Conservation (phyloP, 2,888 invertebrate species). For the Cosmorhoe ocellata region DNA sequence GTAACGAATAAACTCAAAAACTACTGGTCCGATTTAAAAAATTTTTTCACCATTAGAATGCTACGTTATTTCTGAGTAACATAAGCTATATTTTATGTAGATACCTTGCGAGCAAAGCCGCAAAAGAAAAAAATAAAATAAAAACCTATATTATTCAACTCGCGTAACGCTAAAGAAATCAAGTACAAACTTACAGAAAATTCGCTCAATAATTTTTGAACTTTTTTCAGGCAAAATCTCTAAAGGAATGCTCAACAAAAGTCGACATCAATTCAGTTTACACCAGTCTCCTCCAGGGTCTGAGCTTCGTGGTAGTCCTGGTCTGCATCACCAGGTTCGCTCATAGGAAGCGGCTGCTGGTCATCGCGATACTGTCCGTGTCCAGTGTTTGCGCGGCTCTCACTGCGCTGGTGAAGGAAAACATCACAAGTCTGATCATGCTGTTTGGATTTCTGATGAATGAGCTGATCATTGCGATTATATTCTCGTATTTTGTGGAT, state of each 20-base stretch:
- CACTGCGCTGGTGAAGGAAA: slow-evolving; percentile 39
- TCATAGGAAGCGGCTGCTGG: slow-evolving; percentile 41
- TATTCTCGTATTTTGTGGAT: slow-evolving; percentile 54
- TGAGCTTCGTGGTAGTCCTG: slow-evolving; percentile 41
- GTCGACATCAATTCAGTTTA: slow-evolving; percentile 38
- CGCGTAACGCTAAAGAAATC: too few species aligned
- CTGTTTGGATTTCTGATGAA: slow-evolving; percentile 44
- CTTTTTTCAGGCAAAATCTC: slow-evolving; percentile 18
- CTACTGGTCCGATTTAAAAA: too few species aligned
- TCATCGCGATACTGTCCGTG: slow-evolving; percentile 37
- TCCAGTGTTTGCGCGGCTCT: slow-evolving; percentile 38
- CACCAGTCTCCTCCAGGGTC: slow-evolving; percentile 39
- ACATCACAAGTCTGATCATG: slow-evolving; percentile 43
- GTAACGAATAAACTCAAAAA: too few species aligned
- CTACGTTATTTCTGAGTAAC: too few species aligned
- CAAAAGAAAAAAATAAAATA: too few species aligned
- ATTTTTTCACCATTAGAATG: too few species aligned
- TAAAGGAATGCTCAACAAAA: slow-evolving; percentile 30
- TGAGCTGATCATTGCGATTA: slow-evolving; percentile 45
- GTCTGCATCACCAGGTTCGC: slow-evolving; percentile 43
- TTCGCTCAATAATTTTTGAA: too few species aligned
- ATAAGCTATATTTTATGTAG: too few species aligned
- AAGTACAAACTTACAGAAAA: too few species aligned
- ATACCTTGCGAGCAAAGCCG: too few species aligned
- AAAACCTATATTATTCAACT: too few species aligned